Conservation (phyloP, 2,888 invertebrate genomes). For the Drosophila incognita region DNA sequence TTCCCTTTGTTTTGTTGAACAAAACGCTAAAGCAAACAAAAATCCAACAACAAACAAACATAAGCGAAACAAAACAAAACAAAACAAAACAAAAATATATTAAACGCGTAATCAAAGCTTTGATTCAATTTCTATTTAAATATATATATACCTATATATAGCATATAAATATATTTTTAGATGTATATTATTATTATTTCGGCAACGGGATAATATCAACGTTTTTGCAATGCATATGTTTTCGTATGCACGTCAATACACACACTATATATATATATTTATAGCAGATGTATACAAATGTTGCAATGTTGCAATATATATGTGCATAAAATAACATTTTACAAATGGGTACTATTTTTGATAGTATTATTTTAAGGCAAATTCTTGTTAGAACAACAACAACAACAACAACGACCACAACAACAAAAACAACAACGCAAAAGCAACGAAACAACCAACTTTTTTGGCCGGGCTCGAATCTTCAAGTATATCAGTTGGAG, state of each 20-base stretch:
- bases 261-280: constrained; percentile 44
- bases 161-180: constrained; percentile 79
- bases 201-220: constrained; percentile 71
- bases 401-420: constrained; percentile 53
- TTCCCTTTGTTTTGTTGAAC: constrained; percentile 74
- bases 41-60: constrained; percentile 35
- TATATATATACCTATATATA: constrained; percentile 72
- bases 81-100: constrained; percentile 47
- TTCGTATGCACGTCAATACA: constrained; percentile 82
- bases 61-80: constrained; percentile 51
- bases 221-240: constrained; percentile 83
- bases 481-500: constrained; percentile 2
- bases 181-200: constrained; percentile 82
- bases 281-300: constrained; percentile 59
- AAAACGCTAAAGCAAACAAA: constrained; percentile 60
- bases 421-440: constrained; percentile 35
- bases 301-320: constrained; percentile 65
- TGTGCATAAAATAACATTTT: constrained; percentile 61
- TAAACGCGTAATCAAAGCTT: constrained; percentile 73
- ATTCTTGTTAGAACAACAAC: constrained; percentile 67
- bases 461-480: constrained; percentile 17
- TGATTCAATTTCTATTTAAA: constrained; percentile 77
- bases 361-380: constrained; percentile 81
- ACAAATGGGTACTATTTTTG: constrained; percentile 77
- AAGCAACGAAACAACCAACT: constrained; percentile 39